Percentiles rank a stretch among this genome's conserved stretches.
phyloP scores from a whole-genome alignment of 2,113 vertebrate species.

The Madoqua kirkii region DNA sequence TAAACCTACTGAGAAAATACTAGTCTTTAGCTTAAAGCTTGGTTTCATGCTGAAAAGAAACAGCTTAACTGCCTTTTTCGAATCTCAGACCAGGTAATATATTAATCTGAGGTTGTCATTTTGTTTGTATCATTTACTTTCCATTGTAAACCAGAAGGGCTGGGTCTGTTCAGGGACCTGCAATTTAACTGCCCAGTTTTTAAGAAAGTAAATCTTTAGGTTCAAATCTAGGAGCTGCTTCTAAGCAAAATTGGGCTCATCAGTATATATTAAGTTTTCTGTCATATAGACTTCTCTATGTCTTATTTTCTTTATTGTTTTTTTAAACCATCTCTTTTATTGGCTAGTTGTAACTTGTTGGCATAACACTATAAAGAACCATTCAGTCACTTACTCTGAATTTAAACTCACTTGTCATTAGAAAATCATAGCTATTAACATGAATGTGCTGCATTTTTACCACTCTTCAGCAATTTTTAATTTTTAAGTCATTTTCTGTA shows the following conservation, averaged over 20 bases:
- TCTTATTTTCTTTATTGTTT: neutral
- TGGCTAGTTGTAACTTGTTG: neutral
- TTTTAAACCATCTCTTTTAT: neutral
- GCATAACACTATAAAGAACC: neutral
- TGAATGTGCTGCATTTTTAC: neutral
- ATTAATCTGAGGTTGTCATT: slow-evolving; percentile 42
- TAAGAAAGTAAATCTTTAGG: neutral
- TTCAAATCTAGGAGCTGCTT: neutral
- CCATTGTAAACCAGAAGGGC: neutral
- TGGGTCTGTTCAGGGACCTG: neutral
- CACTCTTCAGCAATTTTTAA: neutral
- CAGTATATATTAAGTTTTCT: neutral
- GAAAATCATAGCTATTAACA: neutral
- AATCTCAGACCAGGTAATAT: slow-evolving; percentile 12
- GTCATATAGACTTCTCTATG: neutral
- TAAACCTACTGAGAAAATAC: slow-evolving; percentile 58
- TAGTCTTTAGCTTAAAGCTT: slow-evolving; percentile 26
- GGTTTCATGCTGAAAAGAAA: slow-evolving; percentile 35
- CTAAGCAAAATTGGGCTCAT: neutral
- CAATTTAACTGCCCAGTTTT: neutral
- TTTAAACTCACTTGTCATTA: neutral
- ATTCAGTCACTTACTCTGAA: neutral
- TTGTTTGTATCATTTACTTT: neutral
- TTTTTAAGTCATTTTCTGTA: neutral
- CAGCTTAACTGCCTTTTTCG: slow-evolving; percentile 43